Evolutionary conservation across 2,113 vertebrate genomes (phyloP).

Genomic region (Danionella cerebrum): DNA sequence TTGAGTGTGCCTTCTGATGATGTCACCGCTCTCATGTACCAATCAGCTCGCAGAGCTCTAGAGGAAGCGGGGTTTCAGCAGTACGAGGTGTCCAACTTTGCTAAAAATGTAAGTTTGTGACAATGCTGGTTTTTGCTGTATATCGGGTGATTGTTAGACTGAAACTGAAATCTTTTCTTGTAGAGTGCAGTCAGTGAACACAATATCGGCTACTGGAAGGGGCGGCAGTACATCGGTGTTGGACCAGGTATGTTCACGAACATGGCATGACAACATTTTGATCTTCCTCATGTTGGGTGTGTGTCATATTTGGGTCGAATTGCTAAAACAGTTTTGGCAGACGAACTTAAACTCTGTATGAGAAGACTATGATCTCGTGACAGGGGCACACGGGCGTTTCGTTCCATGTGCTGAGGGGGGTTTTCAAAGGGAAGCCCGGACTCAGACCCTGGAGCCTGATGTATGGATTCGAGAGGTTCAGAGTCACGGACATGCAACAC

Average conservation of each 20-base stretch:
- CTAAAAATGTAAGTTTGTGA: constrained; percentile 68
- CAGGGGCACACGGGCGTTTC: constrained; percentile 85
- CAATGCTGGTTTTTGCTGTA: background rate
- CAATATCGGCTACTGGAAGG: constrained; percentile 84
- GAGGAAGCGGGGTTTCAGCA: constrained; percentile 69
- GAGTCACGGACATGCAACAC: constrained; percentile 73
- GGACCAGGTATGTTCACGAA: constrained; percentile 74
- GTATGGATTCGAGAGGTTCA: constrained; percentile 82
- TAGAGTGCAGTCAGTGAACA: constrained; percentile 81
- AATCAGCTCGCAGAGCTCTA: constrained; percentile 58
- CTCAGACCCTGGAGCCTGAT: constrained; percentile 81
- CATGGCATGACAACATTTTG: too few relatives aligned
- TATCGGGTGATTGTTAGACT: too few relatives aligned
- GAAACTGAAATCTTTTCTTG: too few relatives aligned
- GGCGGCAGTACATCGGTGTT: constrained; percentile 79
- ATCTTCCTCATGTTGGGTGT: too few relatives aligned
- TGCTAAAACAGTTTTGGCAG: too few relatives aligned
- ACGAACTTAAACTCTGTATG: too few relatives aligned
- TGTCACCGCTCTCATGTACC: constrained; percentile 77
- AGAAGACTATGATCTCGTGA: too few relatives aligned
- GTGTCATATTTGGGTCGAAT: too few relatives aligned
- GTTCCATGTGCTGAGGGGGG: constrained; percentile 54
- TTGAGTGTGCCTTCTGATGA: constrained; percentile 60
- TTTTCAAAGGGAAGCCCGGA: constrained; percentile 72
- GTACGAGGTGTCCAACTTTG: constrained; percentile 93